Evolutionary conservation across 2,888 invertebrate genomes (phyloP).

Genomic region (Dicycla oo): DNA sequence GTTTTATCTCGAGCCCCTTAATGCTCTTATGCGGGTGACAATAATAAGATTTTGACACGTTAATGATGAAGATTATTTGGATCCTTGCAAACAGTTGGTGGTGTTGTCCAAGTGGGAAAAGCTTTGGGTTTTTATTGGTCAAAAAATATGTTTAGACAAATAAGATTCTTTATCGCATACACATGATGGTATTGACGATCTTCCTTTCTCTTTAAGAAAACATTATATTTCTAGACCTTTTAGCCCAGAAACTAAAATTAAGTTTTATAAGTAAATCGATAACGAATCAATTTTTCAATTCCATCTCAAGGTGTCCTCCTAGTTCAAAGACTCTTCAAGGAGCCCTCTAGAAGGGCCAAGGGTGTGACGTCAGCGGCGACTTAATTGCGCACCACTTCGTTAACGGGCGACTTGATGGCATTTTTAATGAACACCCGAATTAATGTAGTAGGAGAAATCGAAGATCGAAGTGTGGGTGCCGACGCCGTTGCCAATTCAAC

Average conservation of each 20-base stretch:
- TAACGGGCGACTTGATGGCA: slow-evolving; percentile 89
- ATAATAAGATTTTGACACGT: slow-evolving; percentile 89
- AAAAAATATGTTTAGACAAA: no score
- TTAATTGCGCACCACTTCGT: slow-evolving; percentile 90
- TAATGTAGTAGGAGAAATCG: slow-evolving; percentile 90
- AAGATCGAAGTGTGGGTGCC: slow-evolving; percentile 86
- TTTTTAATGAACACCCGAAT: slow-evolving; percentile 90
- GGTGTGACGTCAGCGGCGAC: slow-evolving; percentile 89
- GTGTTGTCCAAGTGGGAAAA: neutral
- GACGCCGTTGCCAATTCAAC: slow-evolving; percentile 71
- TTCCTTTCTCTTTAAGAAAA: no score
- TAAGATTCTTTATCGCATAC: no score
- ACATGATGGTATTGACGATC: no score
- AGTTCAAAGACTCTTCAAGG: slow-evolving; percentile 78
- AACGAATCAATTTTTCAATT: slow-evolving; percentile 86
- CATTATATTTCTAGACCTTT: no score
- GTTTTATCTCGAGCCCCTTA: slow-evolving; percentile 89
- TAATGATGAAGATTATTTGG: slow-evolving; percentile 82
- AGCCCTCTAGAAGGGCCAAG: slow-evolving; percentile 71
- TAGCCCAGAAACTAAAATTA: no score
- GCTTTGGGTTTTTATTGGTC: no score
- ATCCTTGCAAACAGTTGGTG: slow-evolving; percentile 47
- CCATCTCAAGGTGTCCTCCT: slow-evolving; percentile 83
- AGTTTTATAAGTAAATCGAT: slow-evolving; percentile 70
- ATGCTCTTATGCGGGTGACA: slow-evolving; percentile 89